A percentile compares a stretch with the other conserved stretches of the same genome.
Evolutionary conservation across 2,797 vertebrate genomes (phyloP).

Genomic region (Monodelphis domestica): DNA sequence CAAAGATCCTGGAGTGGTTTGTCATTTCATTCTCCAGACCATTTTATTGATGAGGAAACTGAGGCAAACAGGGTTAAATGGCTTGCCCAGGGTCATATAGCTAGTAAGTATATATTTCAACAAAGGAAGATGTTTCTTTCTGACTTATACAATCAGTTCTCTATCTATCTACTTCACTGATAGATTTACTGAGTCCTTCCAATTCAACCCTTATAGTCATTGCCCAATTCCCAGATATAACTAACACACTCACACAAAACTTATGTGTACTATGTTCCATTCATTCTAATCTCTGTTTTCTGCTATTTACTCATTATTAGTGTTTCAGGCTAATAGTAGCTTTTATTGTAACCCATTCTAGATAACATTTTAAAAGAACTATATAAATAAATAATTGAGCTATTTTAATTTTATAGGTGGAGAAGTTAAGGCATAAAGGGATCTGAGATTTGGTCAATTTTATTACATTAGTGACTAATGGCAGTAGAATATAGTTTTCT

Average conservation of each 20-base stretch:
- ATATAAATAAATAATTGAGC: not conserved
- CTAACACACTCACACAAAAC: not conserved
- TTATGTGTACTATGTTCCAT: not conserved
- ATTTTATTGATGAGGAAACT: too few relatives aligned
- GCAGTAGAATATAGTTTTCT: slow-evolving; percentile 22
- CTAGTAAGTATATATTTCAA: too few relatives aligned
- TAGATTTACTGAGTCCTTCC: not conserved
- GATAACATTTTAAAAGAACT: not conserved
- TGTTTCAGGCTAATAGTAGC: not conserved
- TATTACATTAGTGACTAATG: not conserved
- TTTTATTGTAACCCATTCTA: not conserved
- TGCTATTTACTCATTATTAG: not conserved
- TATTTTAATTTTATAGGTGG: not conserved
- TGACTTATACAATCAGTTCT: too few relatives aligned
- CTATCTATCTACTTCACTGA: too few relatives aligned
- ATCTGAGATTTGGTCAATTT: not conserved
- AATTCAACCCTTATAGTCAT: not conserved
- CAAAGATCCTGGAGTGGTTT: too few relatives aligned
- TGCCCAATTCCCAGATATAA: not conserved
- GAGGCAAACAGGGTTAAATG: too few relatives aligned
- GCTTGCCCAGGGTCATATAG: too few relatives aligned
- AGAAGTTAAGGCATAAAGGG: not conserved
- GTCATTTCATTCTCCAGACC: too few relatives aligned
- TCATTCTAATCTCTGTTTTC: not conserved
- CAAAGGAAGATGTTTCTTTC: too few relatives aligned